phyloP scores from a whole-genome alignment of 2,888 invertebrate species.

The Parapristionchus giblindavisi region DNA sequence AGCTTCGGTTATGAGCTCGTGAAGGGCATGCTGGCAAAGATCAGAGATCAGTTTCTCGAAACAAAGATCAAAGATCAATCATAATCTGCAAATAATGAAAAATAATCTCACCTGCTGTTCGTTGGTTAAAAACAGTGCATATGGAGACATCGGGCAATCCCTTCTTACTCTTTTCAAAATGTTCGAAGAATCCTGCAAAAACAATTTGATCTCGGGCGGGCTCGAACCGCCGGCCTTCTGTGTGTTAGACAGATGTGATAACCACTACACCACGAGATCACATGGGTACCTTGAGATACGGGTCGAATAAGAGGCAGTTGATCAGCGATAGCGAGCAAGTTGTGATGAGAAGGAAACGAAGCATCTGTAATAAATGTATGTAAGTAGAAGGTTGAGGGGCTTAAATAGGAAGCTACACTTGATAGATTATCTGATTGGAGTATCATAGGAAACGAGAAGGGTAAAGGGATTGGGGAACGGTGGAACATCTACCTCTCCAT shows the following conservation, averaged over 20 bases:
- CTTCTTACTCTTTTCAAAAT: background rate
- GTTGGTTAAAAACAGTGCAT: conserved; percentile 39
- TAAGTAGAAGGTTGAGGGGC: too few species aligned
- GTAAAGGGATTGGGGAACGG: too few species aligned
- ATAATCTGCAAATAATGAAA: background rate
- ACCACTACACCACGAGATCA: conserved; percentile 35
- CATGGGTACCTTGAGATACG: too few species aligned
- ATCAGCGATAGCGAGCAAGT: too few species aligned
- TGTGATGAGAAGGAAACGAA: too few species aligned
- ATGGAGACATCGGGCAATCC: conserved; percentile 40
- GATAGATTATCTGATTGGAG: too few species aligned
- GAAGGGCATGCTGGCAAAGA: conserved; percentile 41
- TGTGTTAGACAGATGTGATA: conserved; percentile 59
- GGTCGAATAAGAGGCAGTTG: too few species aligned
- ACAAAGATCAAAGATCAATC: conserved; percentile 6
- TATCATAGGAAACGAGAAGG: too few species aligned
- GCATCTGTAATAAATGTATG: too few species aligned
- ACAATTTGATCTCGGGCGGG: conserved; percentile 54
- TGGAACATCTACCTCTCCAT: too few species aligned
- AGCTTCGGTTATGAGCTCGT: conserved; percentile 46
- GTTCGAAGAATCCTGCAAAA: too few species aligned
- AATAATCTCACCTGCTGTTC: conserved; percentile 39
- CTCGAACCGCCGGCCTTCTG: conserved; percentile 58
- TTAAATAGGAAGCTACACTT: too few species aligned
- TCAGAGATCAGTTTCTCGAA: background rate